phyloP scores from a whole-genome alignment of 2,113 vertebrate species.

The Myodes glareolus region DNA sequence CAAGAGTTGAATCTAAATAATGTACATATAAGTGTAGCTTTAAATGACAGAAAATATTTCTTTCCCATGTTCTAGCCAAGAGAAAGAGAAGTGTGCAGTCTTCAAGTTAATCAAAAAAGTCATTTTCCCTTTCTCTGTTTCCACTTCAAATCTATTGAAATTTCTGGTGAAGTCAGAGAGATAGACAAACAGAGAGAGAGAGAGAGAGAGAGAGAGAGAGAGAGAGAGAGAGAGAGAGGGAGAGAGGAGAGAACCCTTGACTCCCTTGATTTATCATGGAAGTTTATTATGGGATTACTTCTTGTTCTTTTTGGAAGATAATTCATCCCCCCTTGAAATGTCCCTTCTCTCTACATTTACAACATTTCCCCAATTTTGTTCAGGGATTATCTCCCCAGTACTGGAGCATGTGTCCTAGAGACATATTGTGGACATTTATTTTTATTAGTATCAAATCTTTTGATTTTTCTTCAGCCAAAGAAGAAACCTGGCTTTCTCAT shows the following conservation, averaged over 20 bases:
- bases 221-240: not conserved
- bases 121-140: not conserved
- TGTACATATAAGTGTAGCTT: not conserved
- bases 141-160: not conserved
- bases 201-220: not conserved
- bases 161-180: not conserved
- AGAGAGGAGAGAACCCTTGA: not conserved
- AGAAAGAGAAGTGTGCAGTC: not conserved
- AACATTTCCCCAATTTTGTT: not conserved
- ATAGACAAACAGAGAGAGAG: too few species aligned
- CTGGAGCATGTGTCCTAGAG: not conserved
- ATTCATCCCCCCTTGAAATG: not conserved
- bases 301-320: not conserved
- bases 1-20: not conserved
- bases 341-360: not conserved
- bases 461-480: not conserved
- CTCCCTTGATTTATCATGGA: not conserved
- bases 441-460: not conserved
- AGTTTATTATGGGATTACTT: not conserved
- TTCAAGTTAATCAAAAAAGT: not conserved
- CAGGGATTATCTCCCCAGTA: not conserved
- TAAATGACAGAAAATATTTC: not conserved
- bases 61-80: not conserved
- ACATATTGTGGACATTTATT: not conserved
- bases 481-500: not conserved